Percentiles rank a stretch among this genome's conserved stretches.
These are phyloP conservation scores for Tipula helvola DNA, from an alignment of 2,888 invertebrate species.

Conservation along the genomic window DNA sequence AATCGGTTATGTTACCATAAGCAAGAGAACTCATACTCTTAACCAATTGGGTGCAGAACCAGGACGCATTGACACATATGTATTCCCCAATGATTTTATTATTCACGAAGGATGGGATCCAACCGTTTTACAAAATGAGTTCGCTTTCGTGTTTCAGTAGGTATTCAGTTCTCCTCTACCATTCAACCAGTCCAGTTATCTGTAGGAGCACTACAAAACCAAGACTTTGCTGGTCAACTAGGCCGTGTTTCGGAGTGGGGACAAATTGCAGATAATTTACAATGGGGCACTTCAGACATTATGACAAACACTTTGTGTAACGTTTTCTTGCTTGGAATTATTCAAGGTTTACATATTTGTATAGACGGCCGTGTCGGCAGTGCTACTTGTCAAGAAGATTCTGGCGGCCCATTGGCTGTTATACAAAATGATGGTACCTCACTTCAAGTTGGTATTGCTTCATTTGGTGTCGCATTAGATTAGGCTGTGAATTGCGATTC, in stretches of 20 bases:
- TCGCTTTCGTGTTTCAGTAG: background rate
- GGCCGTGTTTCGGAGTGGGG: conserved; percentile 4
- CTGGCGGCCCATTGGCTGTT: conserved; percentile 24
- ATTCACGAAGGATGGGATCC: too few relatives aligned
- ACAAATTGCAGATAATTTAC: background rate
- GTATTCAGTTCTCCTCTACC: background rate
- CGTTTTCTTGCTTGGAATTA: background rate
- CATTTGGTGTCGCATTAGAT: background rate
- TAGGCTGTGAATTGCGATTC: background rate
- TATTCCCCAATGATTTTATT: too few relatives aligned
- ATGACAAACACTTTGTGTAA: background rate
- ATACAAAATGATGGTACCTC: background rate
- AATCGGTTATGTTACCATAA: background rate
- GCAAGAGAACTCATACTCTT: background rate
- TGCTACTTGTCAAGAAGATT: conserved; percentile 29
- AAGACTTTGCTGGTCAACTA: background rate
- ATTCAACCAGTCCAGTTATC: background rate
- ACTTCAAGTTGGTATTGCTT: background rate
- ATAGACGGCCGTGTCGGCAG: too few relatives aligned
- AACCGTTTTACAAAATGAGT: too few relatives aligned
- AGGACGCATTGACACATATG: too few relatives aligned
- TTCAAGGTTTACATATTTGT: background rate
- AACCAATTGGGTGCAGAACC: too few relatives aligned
- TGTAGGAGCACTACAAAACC: background rate
- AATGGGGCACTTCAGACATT: background rate